Evolutionary conservation across 2,888 invertebrate genomes (phyloP), one percentile per base, ranked within the genome.

Genomic region (Sinentomon sp.): DNA sequence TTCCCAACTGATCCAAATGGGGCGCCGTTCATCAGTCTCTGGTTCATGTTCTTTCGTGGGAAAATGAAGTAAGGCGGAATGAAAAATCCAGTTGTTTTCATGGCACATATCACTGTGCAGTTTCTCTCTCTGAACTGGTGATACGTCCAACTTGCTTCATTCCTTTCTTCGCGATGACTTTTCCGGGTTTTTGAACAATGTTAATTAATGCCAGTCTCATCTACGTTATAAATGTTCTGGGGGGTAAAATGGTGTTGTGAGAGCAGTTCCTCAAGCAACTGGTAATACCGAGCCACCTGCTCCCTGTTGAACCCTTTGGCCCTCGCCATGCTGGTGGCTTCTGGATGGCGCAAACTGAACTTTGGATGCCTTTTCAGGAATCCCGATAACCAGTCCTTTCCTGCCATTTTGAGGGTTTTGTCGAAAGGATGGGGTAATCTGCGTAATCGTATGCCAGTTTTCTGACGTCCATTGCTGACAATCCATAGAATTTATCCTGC

Each of bases 331-430:
- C 27, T 33, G 10, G 36, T 33, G 10, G 25, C 26, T 19, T 34
- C 29, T 17, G 36, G 38, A 24, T 23, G 20, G 24, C 32, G 18
- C 9, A 34, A 25, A 14, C 26, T 28, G 5, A 36, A 19, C 18
- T 25, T 17, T 16, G 31, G 31, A 19, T 38, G 36, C 16, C 34
- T 30, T 19, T 28, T 6, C 20, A 36, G 16, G 32, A 41, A 41
- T 16, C 30, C 36, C 10, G 18, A 32, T 9, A 31, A 28, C 36
- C 36, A 38, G 12, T 31, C 32, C 32, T 38, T 38, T n/a, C 38
- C 34, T 14, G 36, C 34, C 20, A 36, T 13, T 19, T 31, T 36
- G 5, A 16, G 20, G 3, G 31, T 31, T 18, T 19, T 34, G 16
- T 34, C 32, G 14, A 36, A 38, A 14, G 24, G 18, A 19, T 36